Base-by-base conservation (phyloP, 2,113 vertebrate species). In the Litocranius walleri region DNA sequence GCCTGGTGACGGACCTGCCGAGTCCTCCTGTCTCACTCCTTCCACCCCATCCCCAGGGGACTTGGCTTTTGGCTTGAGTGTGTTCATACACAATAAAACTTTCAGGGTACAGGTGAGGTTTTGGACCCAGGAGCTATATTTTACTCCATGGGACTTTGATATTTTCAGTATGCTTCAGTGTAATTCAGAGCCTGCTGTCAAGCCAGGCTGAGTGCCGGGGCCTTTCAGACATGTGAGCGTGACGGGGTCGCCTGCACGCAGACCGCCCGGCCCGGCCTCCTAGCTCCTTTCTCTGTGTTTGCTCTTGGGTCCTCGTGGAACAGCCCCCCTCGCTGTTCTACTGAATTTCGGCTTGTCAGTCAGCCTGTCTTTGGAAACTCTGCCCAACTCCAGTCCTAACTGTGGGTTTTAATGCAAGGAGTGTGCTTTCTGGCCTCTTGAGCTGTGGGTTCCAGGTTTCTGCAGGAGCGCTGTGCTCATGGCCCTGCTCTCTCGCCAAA, bases 81-180 rank as follows among this genome's bases (percentile, higher is more conserved):
- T 84, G 90, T 97, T 82, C 21, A 7, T n/a, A 29, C 87, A 12
- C 84, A 94, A 74, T 77, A 48, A 91, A 95, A 91, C 78, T 80
- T 97, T 90, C 50, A 45, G 11, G 30, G 71, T 90, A 57, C 29
- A 91, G 82, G 85, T 48, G 61, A 90, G 81, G 77, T 43, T 71
- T 74, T 36, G 61, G 93, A 89, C 50, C 56, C 16, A 19, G 27
- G 45, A 91, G 52, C 78, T 91, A 5, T 77, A 80, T 85, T 95
- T 87, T 57, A 83, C 90, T 81, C 67, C 27, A 16, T 23, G 71
- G 81, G 88, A 88, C 64, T 78, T 92, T 87, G 92, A 64, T 97
- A 71, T 93, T 86, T 96, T 93, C 62, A 87, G 6, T 94, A 67
- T 77, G 88, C 67, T 90, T 52, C 57, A 54, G 92, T 67, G 40